Conservation (phyloP, 92 coral and sea anemone genomes). For the Zoanthus sociatus region DNA sequence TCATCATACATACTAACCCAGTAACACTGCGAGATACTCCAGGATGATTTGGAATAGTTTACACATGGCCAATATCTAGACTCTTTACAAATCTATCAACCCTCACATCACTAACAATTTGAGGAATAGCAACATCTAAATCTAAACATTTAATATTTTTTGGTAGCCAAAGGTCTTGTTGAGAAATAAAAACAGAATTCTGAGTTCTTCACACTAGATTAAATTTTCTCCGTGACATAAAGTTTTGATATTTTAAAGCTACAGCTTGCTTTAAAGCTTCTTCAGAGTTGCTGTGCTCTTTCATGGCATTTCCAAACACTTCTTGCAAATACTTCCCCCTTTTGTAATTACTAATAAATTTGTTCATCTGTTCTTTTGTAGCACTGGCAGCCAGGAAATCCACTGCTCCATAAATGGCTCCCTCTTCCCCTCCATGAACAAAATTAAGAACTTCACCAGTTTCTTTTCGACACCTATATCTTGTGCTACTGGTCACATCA, state of each 20-base stretch:
- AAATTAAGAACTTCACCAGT: slow-evolving; percentile 43
- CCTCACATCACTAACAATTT: slow-evolving; percentile 12
- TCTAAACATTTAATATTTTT: slow-evolving; percentile 61
- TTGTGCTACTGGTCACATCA: slow-evolving; percentile 5
- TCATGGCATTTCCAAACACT: slow-evolving; percentile 68
- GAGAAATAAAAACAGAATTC: slow-evolving; percentile 64
- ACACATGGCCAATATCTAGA: slow-evolving; percentile 30
- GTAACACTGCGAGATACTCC: slow-evolving; percentile 49
- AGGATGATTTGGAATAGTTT: slow-evolving; percentile 2
- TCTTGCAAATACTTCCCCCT: slow-evolving; percentile 74
- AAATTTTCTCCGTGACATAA: slow-evolving; percentile 54
- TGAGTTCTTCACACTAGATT: slow-evolving; percentile 55
- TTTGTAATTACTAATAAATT: background rate
- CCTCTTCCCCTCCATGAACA: slow-evolving; percentile 71
- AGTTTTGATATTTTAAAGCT: slow-evolving; percentile 50
- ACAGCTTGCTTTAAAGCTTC: slow-evolving; percentile 64
- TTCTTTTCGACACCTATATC: slow-evolving; percentile 17
- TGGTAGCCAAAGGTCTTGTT: slow-evolving; percentile 59
- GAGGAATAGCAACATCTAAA: slow-evolving; percentile 37
- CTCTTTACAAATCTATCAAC: slow-evolving; percentile 55
- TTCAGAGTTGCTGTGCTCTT: slow-evolving; percentile 57
- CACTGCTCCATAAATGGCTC: slow-evolving; percentile 75
- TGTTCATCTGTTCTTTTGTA: slow-evolving; percentile 33
- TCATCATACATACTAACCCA: slow-evolving; percentile 22
- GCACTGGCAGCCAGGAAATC: slow-evolving; percentile 66